Evolutionary conservation across 2,888 invertebrate genomes (phyloP).

Genomic region (Eupeodes latifasciatus): DNA sequence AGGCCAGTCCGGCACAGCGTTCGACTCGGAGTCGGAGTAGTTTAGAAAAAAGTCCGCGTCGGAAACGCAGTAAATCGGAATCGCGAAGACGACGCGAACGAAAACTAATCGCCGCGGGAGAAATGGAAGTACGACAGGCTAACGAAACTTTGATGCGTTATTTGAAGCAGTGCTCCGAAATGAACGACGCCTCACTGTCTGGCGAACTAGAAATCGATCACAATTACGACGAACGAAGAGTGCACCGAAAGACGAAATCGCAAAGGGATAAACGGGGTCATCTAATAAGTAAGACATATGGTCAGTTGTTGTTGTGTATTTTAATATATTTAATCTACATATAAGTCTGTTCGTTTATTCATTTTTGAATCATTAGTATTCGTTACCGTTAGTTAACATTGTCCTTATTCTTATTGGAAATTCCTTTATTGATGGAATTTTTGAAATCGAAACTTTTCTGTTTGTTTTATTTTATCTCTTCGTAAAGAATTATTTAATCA

Average conservation of each 20-base stretch:
- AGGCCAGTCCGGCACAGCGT: constrained; percentile 84
- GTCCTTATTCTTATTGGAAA: background rate
- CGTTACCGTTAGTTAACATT: background rate
- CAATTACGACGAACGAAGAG: constrained; percentile 83
- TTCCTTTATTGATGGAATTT: background rate
- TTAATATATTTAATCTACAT: too few relatives aligned
- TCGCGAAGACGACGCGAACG: constrained; percentile 83
- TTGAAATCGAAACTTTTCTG: background rate
- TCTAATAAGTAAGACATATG: constrained; percentile 82
- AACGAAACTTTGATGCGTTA: constrained; percentile 84
- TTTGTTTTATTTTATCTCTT: background rate
- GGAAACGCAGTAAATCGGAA: constrained; percentile 84
- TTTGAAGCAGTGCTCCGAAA: constrained; percentile 84
- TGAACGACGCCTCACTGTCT: constrained; percentile 84
- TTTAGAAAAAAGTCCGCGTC: constrained; percentile 83
- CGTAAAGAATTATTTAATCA: background rate
- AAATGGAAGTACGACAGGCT: constrained; percentile 84
- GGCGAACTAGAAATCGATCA: constrained; percentile 84
- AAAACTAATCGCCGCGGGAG: constrained; percentile 84
- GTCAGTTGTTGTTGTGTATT: constrained; percentile 53
- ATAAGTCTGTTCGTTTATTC: background rate
- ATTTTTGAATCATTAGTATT: too few relatives aligned
- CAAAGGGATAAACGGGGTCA: constrained; percentile 83
- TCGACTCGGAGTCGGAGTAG: constrained; percentile 83
- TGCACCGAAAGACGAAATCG: constrained; percentile 84